Percentiles rank a stretch among this genome's conserved stretches.
Evolutionary conservation across 2,113 vertebrate genomes (phyloP).

Genomic region (Crocuta crocuta): DNA sequence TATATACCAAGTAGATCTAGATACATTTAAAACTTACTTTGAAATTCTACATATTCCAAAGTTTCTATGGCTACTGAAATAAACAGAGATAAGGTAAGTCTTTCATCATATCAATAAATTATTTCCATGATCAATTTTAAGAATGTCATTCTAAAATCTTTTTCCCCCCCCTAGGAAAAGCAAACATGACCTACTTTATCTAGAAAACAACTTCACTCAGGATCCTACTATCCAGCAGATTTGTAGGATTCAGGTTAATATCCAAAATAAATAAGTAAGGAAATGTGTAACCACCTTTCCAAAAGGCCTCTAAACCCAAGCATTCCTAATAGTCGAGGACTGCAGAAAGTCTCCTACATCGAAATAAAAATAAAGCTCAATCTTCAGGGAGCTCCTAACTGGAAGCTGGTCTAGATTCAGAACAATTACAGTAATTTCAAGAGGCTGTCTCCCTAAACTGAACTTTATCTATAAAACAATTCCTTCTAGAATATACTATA

Average conservation of each 20-base stretch:
- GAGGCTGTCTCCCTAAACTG: not conserved
- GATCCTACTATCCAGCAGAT: not conserved
- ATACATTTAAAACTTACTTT: constrained; percentile 16
- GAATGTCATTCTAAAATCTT: not conserved
- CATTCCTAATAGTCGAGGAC: not conserved
- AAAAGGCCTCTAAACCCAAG: not conserved
- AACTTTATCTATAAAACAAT: not conserved
- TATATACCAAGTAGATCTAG: not conserved
- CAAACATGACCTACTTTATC: not conserved
- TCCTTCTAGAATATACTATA: not conserved
- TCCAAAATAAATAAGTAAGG: not conserved
- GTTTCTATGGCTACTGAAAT: not conserved
- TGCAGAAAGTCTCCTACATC: not conserved
- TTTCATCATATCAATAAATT: not conserved
- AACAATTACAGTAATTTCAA: constrained; percentile 42
- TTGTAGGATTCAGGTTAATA: not conserved
- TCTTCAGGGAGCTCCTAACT: not conserved
- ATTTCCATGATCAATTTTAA: not conserved
- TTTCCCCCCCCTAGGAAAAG: not conserved
- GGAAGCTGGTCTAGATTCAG: not conserved
- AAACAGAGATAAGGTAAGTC: not conserved
- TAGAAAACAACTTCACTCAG: not conserved
- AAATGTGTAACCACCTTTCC: not conserved
- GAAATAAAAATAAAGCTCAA: constrained; percentile 20
- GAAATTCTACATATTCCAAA: not conserved